Evolutionary conservation across 2,113 vertebrate genomes (phyloP), one percentile per base, ranked within the genome.

Genomic region (Neodontobutis hainanensis): DNA sequence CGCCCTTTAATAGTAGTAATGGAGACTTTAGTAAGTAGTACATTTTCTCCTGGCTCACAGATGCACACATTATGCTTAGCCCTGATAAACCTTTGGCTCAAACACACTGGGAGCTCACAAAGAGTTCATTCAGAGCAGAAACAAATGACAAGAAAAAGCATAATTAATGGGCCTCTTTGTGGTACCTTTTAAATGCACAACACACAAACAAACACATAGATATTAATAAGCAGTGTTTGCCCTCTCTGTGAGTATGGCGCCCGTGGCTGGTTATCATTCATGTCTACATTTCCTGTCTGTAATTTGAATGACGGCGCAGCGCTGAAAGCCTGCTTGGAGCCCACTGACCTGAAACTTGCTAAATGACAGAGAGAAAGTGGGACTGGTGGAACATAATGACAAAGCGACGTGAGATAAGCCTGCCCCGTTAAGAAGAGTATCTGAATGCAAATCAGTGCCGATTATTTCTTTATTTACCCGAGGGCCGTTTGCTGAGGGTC

Each of bases 261-360:
- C 32, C 56, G 61, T 73, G 9, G 40, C 69, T 56, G 61, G 68
- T 86, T 85, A 72, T 87, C 82, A 80, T 77, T 84, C 82, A 73
- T 45, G 57, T 76, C 83, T 70, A 61, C 75, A 68, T 86, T 70
- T 77, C 77, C 72, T 56, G 70, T 60, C 56, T 70, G 61, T 75
- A 68, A 84, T 86, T 82, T 78, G 82, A 80, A 61, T 40, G 61
- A 65, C 55, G 65, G 49, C 11, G 27, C 10, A 8, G 44, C 14
- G 68, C 67, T 70, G 70, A 85, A 79, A 85, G 74, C 82, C 80
- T 59, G 80, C 75, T 81, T 53, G 57, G 65, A 74, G 65, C 69
- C 69, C 76, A 68, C 71, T 83, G 82, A 85, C 83, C 86, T 72
- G 85, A 82, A 80, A 88, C 73, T 62, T 69, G 80, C 71, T 60